Evolutionary conservation across 1,140 invertebrate species (phyloP), one percentile per base, ranked within the genome.

Genomic region (Calliopsis andreniformis): DNA sequence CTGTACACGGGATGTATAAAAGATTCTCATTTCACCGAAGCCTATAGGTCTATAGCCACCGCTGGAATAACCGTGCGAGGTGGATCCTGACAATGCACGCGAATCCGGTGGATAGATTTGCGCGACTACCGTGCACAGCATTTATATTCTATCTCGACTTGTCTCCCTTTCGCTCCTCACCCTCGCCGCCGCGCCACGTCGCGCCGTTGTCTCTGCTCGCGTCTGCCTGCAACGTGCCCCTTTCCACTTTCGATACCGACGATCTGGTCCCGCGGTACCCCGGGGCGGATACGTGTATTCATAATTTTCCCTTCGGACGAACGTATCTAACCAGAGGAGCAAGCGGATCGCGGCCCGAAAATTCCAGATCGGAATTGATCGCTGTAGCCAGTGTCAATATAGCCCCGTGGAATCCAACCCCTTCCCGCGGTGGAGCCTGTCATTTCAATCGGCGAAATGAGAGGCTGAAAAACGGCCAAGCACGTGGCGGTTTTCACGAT

Each of bases 21-120:
- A 87, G 85, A 86, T 86, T 83, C 84, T 86, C 86, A 81, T 87
- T 87, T 85, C 86, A 87, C 78, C 80, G 85, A 70, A 78, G 61
- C 79, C 59, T 63, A 64, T 61, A 49, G n/a, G n/a, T n/a, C n/a
- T n/a, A n/a, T n/a, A n/a, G n/a, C n/a, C n/a, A n/a, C n/a, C 63
- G 53, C 25, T 56, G 69, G 64, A 71, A 77, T 83, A 80, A 83
- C 80, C 68, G 68, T 51, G 64, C 62, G 47, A 67, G 77, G 63
- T 69, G 78, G 76, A 79, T 81, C 78, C 77, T 72, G 80, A 86
- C 84, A 86, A 86, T 86, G 70, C 76, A 32, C 20, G 35, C 51
- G 77, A 73, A 83, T 84, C 81, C 49, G 42, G 55, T 68, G 78
- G 80, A 83, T 83, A 73, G 78, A 84, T 84, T 84, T 78, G 66